A percentile compares a stretch with the other conserved stretches of the same genome.
phyloP scores from a whole-genome alignment of 2,797 vertebrate genomes.

The Phaenicophaeus curvirostris region DNA sequence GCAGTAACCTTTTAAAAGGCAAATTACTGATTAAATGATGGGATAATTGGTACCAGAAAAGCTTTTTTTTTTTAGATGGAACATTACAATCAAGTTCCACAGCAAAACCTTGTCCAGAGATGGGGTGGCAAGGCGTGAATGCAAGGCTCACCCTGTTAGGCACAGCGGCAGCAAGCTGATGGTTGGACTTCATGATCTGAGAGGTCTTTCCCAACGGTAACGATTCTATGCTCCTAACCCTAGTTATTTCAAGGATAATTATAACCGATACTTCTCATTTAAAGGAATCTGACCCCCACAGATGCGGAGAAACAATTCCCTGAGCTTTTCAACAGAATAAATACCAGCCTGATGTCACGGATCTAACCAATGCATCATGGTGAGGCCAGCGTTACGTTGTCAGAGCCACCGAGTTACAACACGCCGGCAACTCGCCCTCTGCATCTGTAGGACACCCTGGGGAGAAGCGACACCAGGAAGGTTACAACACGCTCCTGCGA shows the following conservation, averaged over 20 bases:
- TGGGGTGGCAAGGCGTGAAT: not conserved
- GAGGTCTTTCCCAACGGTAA: too few species aligned
- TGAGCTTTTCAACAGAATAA: not conserved
- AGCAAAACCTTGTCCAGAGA: not conserved
- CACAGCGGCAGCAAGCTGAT: too few species aligned
- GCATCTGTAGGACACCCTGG: constrained; percentile 34
- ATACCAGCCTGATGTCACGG: not conserved
- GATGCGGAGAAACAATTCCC: not conserved
- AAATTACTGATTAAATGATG: constrained; percentile 52
- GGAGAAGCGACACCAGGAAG: constrained; percentile 54
- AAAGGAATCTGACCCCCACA: not conserved
- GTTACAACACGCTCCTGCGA: constrained; percentile 38
- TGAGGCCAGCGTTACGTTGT: constrained; percentile 21
- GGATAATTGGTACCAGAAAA: not conserved
- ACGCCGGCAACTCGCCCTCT: constrained; percentile 64
- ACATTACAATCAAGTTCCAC: not conserved
- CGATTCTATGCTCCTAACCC: too few species aligned
- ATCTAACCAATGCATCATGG: constrained; percentile 37
- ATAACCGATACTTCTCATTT: not conserved
- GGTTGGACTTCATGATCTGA: too few species aligned
- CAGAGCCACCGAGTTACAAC: constrained; percentile 54
- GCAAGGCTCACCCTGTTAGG: not conserved
- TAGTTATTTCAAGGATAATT: not conserved
- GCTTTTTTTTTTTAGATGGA: not conserved
- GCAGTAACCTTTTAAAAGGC: constrained; percentile 41